Base-by-base conservation (phyloP, 1,140 invertebrate genomes). In the Neodiprion virginianus region DNA sequence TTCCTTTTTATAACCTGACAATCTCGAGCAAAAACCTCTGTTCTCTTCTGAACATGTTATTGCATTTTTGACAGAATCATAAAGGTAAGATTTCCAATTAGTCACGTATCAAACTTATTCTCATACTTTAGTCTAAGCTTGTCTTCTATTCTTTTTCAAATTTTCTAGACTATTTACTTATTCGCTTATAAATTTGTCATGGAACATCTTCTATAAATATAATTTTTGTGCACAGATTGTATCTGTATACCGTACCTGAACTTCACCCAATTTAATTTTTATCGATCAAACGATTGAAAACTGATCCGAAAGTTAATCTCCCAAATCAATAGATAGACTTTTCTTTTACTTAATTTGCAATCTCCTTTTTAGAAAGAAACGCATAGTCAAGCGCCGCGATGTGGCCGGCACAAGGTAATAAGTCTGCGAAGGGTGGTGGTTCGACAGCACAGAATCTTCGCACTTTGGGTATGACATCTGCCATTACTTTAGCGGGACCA, bases 391-490 rank as follows among this genome's bases (percentile, higher is more conserved):
- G 61, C 67, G 67, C 11, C 68, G 84, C 76, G 65, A 87, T 86
- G 85, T 87, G 85, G 85, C 79, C 81, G 23, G 79, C 84, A 14
- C 84, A 85, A 71, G 74, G 82, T 73, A 75, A 69, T 21, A 77
- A 77, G 48, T 79, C 83, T 0, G 83, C 78, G 67, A 17, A 77
- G 7, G 82, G 78, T 73, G 71, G 76, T 48, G 12, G 81, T 7
- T 75, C 82, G 8, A 82, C 77, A 48, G 77, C 80, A 74, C 83
- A 82, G 72, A 86, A 86, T 80, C 74, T 84, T 47, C 81, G 84
- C 48, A 93, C 92, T 40, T 83, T 95, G 79, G 97, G 97, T 65
- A 97, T 99, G 92, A 98, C 97, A 7, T 97, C 96, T 48, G 96
- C 97, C 67, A 97, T 99, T 75, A 98, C 95, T 79, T 89, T 94